Percentiles rank a stretch among this genome's conserved stretches.
These are phyloP conservation scores for Atractosteus spatula DNA, from an alignment of 2,113 vertebrate species.

Conservation along the genomic window DNA sequence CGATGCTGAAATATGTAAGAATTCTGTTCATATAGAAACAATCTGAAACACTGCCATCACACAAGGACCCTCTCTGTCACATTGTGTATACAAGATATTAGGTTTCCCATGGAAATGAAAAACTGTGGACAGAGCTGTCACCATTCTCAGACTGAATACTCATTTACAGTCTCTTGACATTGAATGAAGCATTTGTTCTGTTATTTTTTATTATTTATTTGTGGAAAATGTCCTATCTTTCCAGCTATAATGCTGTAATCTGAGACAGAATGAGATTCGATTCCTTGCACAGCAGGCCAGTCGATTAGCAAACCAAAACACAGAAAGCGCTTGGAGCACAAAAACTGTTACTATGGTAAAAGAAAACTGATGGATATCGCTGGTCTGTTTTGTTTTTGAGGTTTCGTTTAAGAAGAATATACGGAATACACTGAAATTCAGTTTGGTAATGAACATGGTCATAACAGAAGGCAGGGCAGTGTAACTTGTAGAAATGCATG, in stretches of 20 bases:
- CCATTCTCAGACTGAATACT: not conserved
- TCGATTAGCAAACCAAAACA: not conserved
- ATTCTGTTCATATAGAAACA: no score
- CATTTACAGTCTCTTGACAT: not conserved
- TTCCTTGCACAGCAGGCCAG: conserved; percentile 1
- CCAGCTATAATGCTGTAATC: not conserved
- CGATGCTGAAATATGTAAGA: no score
- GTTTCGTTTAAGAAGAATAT: no score
- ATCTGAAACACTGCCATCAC: no score
- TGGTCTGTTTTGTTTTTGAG: no score
- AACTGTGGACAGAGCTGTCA: conserved; percentile 1
- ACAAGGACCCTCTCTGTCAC: not conserved
- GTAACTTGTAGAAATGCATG: no score
- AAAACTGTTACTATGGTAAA: not conserved
- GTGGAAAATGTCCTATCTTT: not conserved
- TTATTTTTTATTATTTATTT: conserved; percentile 2
- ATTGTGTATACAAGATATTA: not conserved
- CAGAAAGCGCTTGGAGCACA: conserved; percentile 2
- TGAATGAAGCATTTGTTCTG: conserved; percentile 17
- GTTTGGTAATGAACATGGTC: no score
- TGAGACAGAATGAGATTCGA: conserved; percentile 12
- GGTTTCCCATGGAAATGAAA: not conserved
- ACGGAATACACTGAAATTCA: no score
- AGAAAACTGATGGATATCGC: no score
- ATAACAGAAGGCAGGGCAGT: no score